phyloP scores from a whole-genome alignment of 2,888 invertebrate species.

The Rotaria magnacalcarata region DNA sequence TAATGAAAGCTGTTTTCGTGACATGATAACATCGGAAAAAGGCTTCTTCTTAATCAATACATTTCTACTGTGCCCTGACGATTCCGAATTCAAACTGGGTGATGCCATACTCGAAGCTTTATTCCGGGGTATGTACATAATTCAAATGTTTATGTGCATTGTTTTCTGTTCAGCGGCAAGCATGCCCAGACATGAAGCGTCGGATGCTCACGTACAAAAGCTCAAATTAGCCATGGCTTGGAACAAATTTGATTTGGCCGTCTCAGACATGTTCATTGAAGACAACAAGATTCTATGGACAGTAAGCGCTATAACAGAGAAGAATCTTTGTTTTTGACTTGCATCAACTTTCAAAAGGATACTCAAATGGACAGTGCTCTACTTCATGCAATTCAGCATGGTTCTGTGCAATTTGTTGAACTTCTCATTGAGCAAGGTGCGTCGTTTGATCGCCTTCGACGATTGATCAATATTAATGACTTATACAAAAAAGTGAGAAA shows the following conservation, averaged over 20 bases:
- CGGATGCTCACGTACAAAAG: background rate
- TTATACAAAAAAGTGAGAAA: background rate
- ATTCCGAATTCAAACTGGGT: background rate
- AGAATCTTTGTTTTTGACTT: background rate
- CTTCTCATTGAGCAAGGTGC: background rate
- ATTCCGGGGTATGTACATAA: background rate
- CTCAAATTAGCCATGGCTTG: background rate
- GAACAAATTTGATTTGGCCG: background rate
- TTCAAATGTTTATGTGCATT: background rate
- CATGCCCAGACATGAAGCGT: background rate
- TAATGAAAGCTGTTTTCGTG: background rate
- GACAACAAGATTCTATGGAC: background rate
- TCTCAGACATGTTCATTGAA: background rate
- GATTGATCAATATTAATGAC: background rate
- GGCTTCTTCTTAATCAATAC: background rate
- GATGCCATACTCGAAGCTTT: background rate
- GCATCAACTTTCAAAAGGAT: background rate
- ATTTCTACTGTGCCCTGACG: background rate
- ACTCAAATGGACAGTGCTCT: background rate
- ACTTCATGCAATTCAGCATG: background rate
- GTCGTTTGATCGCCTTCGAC: background rate
- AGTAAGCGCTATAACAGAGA: background rate
- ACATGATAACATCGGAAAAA: background rate
- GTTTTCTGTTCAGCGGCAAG: background rate
- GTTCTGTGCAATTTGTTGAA: background rate